phyloP scores from a whole-genome alignment of 2,888 invertebrate genomes.

The Acronicta psi region DNA sequence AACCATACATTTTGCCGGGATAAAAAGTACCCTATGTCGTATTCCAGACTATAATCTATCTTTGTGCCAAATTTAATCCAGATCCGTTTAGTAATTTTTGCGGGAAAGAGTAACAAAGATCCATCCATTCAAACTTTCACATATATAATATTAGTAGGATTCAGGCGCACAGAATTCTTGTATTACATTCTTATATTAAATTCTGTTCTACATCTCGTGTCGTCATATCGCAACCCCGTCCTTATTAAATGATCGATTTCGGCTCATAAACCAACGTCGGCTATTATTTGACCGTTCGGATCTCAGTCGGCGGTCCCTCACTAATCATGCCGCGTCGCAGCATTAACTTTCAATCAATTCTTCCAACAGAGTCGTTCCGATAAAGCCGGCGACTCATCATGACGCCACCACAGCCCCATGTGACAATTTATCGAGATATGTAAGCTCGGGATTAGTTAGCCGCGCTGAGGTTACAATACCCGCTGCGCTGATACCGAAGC shows the following conservation, averaged over 20 bases:
- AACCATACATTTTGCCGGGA: too few relatives aligned
- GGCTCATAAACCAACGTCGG: conserved; percentile 40
- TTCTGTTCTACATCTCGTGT: conserved; percentile 9
- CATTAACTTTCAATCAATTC: conserved; percentile 64
- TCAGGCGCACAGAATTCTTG: conserved; percentile 2
- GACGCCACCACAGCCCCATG: conserved; percentile 42
- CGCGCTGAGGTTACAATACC: conserved; percentile 24
- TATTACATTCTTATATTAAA: conserved; percentile 1
- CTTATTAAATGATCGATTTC: conserved; percentile 40
- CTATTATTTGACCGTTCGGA: conserved; percentile 27
- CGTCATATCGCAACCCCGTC: neutral
- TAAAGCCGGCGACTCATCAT: conserved; percentile 46
- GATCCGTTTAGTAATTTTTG: too few relatives aligned
- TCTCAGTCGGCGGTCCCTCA: conserved; percentile 13
- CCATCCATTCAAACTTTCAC: too few relatives aligned
- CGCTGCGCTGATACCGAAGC: conserved; percentile 2
- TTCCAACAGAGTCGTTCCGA: conserved; percentile 54
- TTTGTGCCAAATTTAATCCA: too few relatives aligned
- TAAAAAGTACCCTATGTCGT: too few relatives aligned
- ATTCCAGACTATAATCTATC: too few relatives aligned
- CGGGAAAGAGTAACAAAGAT: too few relatives aligned
- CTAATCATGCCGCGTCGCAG: conserved; percentile 45
- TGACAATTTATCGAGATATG: conserved; percentile 59
- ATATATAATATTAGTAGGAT: too few relatives aligned
- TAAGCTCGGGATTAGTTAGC: conserved; percentile 54